Conservation (phyloP, 1,140 invertebrate genomes). For the Drosophila kanapiae region DNA sequence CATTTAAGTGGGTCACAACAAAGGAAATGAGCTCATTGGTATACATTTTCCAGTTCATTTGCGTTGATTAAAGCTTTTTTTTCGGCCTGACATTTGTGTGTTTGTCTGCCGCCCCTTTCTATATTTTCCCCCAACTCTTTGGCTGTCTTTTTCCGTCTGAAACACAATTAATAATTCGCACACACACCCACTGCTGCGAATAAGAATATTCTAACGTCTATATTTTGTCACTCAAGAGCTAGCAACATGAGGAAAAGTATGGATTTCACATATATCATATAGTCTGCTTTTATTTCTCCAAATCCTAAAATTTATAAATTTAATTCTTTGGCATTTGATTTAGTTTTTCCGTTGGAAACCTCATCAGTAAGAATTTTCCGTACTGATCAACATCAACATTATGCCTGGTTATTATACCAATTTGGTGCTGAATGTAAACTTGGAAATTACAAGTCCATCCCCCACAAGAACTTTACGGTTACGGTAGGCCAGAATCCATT, state of each 20-base stretch:
- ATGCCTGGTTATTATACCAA: too few relatives aligned
- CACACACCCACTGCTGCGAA: conserved; percentile 40
- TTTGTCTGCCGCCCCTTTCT: conserved; percentile 20
- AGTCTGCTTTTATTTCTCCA: too few relatives aligned
- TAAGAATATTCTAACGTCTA: conserved; percentile 17
- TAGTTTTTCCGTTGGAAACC: too few relatives aligned
- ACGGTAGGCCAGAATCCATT: not conserved
- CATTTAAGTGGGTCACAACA: conserved; percentile 66
- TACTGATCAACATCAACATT: too few relatives aligned
- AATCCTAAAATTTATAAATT: too few relatives aligned
- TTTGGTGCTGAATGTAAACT: not conserved
- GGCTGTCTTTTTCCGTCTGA: conserved; percentile 34
- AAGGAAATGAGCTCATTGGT: conserved; percentile 80
- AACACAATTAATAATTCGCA: conserved; percentile 71
- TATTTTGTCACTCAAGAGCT: conserved; percentile 5
- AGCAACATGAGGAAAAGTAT: not conserved
- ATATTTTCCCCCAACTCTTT: not conserved
- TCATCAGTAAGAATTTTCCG: too few relatives aligned
- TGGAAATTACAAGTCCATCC: not conserved
- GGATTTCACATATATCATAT: too few relatives aligned
- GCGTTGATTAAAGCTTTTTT: conserved; percentile 74
- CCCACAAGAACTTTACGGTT: not conserved
- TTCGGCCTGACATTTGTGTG: conserved; percentile 48
- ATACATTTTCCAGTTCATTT: conserved; percentile 82
- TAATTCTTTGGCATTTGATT: too few relatives aligned